phyloP scores from a whole-genome alignment of 1,140 invertebrate species.

The Atopsyche davidsoni region DNA sequence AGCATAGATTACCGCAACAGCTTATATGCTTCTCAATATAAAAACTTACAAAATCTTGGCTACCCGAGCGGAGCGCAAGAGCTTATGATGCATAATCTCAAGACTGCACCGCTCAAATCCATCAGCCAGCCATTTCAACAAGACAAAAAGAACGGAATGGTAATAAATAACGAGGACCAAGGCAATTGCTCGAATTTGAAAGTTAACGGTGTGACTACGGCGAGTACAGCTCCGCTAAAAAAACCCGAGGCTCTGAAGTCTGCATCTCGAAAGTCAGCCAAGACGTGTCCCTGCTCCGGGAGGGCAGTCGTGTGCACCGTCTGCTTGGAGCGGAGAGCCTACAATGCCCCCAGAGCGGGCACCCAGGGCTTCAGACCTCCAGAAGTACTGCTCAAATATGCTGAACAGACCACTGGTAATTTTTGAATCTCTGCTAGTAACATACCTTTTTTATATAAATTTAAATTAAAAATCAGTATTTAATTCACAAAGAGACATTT shows the following conservation, averaged over 20 bases:
- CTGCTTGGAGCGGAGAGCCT: constrained; percentile 53
- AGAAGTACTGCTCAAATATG: constrained; percentile 76
- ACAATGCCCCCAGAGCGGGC: constrained; percentile 73
- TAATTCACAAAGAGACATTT: too few relatives aligned
- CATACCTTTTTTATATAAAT: neutral
- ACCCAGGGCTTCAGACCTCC: constrained; percentile 88
- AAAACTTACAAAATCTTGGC: too few relatives aligned
- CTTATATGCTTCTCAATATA: too few relatives aligned
- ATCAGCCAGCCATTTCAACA: too few relatives aligned
- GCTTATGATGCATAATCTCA: too few relatives aligned
- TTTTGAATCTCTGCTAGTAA: neutral
- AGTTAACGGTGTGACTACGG: constrained; percentile 13
- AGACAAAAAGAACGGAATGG: too few relatives aligned
- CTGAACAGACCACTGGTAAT: constrained; percentile 65
- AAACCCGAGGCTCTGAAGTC: constrained; percentile 15
- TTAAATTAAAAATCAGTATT: neutral
- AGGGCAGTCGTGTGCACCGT: constrained; percentile 56
- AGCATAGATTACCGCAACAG: too few relatives aligned
- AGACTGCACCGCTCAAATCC: too few relatives aligned
- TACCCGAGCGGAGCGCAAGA: too few relatives aligned
- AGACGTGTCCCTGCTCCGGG: constrained; percentile 58
- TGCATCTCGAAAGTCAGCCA: constrained; percentile 12
- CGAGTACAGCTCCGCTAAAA: neutral
- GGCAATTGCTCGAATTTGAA: constrained; percentile 5
- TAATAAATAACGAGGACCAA: too few relatives aligned